A percentile compares a stretch with the other conserved stretches of the same genome.
These are phyloP conservation scores for Aviceda subcristata DNA, from an alignment of 2,113 vertebrate genomes.

Conservation along the genomic window DNA sequence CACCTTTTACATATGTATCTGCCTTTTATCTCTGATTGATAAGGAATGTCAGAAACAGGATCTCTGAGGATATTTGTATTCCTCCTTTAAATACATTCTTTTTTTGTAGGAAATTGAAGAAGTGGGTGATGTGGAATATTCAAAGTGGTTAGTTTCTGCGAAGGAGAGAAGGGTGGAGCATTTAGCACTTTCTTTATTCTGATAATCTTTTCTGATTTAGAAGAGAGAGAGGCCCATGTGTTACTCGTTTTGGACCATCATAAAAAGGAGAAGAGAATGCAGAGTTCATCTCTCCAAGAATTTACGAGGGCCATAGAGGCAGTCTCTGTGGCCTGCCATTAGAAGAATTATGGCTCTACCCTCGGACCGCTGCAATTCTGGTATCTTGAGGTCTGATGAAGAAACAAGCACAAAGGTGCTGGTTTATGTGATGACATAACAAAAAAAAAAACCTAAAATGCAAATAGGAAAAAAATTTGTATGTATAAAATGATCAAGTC, in stretches of 20 bases:
- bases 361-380: background rate
- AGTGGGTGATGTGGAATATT: background rate
- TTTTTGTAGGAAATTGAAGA: background rate
- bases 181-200: slow-evolving; percentile 14
- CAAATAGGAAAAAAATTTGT: background rate
- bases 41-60: background rate
- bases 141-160: background rate
- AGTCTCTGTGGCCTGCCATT: background rate
- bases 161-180: background rate
- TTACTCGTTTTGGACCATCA: background rate
- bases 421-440: background rate
- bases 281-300: background rate
- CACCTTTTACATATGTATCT: background rate
- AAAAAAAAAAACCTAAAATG: background rate
- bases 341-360: background rate
- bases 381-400: background rate
- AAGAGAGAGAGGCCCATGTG: background rate
- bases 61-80: background rate
- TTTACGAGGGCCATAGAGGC: slow-evolving; percentile 27
- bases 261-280: slow-evolving; percentile 21
- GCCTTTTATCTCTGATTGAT: background rate
- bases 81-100: background rate
- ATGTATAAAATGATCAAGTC: background rate
- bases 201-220: slow-evolving; percentile 2
- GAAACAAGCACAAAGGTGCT: background rate